These are phyloP conservation scores for Epinotia brunnichana DNA, from an alignment of 2,888 invertebrate species.

Conservation along the genomic window DNA sequence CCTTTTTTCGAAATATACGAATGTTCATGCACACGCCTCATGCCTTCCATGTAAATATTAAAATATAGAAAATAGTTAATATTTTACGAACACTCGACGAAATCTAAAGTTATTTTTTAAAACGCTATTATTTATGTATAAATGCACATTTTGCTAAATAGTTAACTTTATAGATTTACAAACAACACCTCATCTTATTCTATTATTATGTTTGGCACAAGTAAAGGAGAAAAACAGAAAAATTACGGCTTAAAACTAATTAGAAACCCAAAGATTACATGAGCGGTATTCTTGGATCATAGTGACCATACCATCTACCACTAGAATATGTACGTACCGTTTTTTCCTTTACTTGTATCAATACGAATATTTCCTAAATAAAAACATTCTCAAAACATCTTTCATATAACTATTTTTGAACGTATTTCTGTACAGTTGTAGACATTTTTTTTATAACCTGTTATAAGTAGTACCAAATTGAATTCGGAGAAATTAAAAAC, in stretches of 20 bases:
- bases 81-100: conserved; percentile 44
- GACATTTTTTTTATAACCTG: conserved; percentile 8
- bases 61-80: conserved; percentile 46
- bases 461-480: conserved; percentile 44
- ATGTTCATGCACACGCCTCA: conserved; percentile 67
- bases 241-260: not conserved
- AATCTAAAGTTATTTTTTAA: conserved; percentile 38
- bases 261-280: not conserved
- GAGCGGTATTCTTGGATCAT: not conserved
- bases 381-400: conserved; percentile 31
- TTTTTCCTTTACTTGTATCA: conserved; percentile 23
- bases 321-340: not conserved
- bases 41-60: conserved; percentile 79
- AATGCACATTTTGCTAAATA: conserved; percentile 41
- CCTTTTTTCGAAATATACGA: conserved; percentile 55
- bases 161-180: conserved; percentile 39
- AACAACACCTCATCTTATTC: conserved; percentile 31
- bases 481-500: conserved; percentile 48
- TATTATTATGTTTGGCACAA: conserved; percentile 21
- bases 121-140: conserved; percentile 37
- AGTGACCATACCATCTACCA: too few relatives aligned
- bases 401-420: conserved; percentile 40
- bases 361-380: conserved; percentile 24
- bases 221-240: conserved; percentile 1
- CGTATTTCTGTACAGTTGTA: conserved; percentile 37